A percentile compares a stretch with the other conserved stretches of the same genome.
phyloP scores from a whole-genome alignment of 2,797 vertebrate genomes.

The Lophius americanus region DNA sequence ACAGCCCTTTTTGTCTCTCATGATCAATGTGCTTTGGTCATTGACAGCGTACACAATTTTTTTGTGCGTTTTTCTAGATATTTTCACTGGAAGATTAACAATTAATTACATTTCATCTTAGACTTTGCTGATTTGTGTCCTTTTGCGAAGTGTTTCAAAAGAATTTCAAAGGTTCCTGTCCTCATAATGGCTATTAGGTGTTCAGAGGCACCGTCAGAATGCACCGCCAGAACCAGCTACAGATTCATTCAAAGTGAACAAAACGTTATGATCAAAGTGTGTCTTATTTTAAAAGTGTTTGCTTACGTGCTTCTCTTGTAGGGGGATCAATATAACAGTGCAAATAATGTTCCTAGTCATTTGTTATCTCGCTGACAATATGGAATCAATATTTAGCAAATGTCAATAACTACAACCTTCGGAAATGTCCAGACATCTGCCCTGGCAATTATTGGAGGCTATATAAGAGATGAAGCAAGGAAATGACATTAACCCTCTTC shows the following conservation, averaged over 20 bases:
- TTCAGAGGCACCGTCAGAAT: constrained; percentile 38
- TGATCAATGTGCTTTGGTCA: constrained; percentile 37
- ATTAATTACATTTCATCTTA: constrained; percentile 51
- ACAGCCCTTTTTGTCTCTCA: constrained; percentile 25
- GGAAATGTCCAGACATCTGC: constrained; percentile 28
- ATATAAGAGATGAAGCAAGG: not conserved
- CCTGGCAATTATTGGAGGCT: constrained; percentile 23
- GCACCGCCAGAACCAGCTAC: constrained; percentile 3
- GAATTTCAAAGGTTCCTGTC: constrained; percentile 26
- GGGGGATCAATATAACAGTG: constrained; percentile 31
- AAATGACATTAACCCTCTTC: constrained; percentile 1
- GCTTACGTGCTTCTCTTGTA: not conserved
- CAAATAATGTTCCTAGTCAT: constrained; percentile 8
- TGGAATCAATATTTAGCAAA: constrained; percentile 33
- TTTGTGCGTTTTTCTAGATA: constrained; percentile 12
- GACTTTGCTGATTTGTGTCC: constrained; percentile 38
- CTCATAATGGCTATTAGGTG: constrained; percentile 56
- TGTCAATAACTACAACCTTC: constrained; percentile 39
- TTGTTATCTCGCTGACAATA: constrained; percentile 32
- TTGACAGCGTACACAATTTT: constrained; percentile 25
- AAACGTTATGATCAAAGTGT: constrained; percentile 55
- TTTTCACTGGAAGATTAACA: constrained; percentile 21
- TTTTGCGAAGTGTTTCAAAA: constrained; percentile 39
- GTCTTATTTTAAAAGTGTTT: constrained; percentile 31
- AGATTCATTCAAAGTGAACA: constrained; percentile 41